These are phyloP conservation scores for Glareola pratincola DNA, from an alignment of 2,113 vertebrate genomes.

Conservation along the genomic window DNA sequence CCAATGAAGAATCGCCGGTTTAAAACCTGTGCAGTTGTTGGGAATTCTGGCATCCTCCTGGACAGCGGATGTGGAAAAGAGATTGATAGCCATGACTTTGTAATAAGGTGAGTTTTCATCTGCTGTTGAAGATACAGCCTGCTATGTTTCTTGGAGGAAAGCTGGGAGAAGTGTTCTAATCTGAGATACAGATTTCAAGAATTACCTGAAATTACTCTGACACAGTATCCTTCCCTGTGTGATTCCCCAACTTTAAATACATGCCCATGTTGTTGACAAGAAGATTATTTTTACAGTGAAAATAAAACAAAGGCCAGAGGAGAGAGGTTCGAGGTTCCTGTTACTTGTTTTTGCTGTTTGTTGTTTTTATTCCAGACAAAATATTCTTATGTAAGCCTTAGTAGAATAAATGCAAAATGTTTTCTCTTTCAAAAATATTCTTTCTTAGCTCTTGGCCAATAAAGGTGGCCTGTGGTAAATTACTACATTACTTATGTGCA, in stretches of 20 bases:
- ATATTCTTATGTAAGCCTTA: background rate
- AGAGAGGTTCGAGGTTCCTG: background rate
- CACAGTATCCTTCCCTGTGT: background rate
- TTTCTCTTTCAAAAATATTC: background rate
- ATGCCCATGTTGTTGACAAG: background rate
- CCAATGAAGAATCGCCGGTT: slow-evolving; percentile 88
- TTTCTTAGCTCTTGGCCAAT: background rate
- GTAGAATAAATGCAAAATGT: background rate
- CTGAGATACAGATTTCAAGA: background rate
- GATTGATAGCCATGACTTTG: slow-evolving; percentile 86
- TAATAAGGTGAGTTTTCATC: slow-evolving; percentile 81
- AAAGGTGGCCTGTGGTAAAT: background rate
- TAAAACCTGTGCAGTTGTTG: slow-evolving; percentile 86
- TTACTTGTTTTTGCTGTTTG: background rate
- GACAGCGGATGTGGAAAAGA: slow-evolving; percentile 85
- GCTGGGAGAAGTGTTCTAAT: background rate
- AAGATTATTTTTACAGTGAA: background rate
- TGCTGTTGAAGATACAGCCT: background rate
- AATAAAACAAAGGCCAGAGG: background rate
- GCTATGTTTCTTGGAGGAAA: background rate
- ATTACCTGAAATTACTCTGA: background rate
- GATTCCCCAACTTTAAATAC: background rate
- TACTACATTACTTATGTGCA: background rate
- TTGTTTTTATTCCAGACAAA: background rate
- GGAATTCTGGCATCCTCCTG: slow-evolving; percentile 87